phyloP scores from a whole-genome alignment of 2,888 invertebrate species.

The Morpho deidamia region DNA sequence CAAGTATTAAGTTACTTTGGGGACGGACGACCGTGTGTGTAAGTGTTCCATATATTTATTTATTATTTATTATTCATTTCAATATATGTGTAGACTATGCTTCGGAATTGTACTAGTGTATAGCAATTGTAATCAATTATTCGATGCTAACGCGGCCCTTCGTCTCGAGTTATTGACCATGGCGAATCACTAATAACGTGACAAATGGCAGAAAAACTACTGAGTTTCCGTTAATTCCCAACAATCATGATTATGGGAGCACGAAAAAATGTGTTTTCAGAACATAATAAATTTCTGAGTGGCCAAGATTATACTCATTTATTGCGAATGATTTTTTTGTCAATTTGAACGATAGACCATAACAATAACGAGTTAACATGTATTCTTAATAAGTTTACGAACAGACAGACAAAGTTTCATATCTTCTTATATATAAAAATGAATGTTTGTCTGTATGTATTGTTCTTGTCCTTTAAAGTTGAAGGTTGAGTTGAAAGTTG shows the following conservation, averaged over 20 bases:
- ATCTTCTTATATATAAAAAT: too few relatives aligned
- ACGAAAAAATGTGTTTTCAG: slow-evolving; percentile 11
- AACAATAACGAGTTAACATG: too few relatives aligned
- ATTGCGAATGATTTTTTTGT: background rate
- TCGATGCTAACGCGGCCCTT: slow-evolving; percentile 9
- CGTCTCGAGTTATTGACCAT: slow-evolving; percentile 13
- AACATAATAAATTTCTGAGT: slow-evolving; percentile 1
- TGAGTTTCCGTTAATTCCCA: slow-evolving; percentile 39
- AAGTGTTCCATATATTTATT: too few relatives aligned
- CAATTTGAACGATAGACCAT: too few relatives aligned
- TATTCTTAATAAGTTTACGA: too few relatives aligned
- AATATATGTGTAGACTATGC: background rate
- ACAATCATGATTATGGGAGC: slow-evolving; percentile 25
- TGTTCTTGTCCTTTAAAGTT: too few relatives aligned
- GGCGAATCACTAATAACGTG: slow-evolving; percentile 37
- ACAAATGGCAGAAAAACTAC: slow-evolving; percentile 40
- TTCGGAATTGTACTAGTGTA: background rate
- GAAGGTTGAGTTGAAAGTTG: too few relatives aligned
- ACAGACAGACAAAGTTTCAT: too few relatives aligned
- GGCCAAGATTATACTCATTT: background rate
- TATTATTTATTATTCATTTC: too few relatives aligned
- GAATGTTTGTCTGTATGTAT: too few relatives aligned
- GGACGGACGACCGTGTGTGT: too few relatives aligned
- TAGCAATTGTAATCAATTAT: slow-evolving; percentile 14
- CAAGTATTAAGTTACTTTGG: too few relatives aligned